Evolutionary conservation across 2,113 vertebrate genomes (phyloP), one percentile per base, ranked within the genome.

Genomic region (Brienomyrus brachyistius): DNA sequence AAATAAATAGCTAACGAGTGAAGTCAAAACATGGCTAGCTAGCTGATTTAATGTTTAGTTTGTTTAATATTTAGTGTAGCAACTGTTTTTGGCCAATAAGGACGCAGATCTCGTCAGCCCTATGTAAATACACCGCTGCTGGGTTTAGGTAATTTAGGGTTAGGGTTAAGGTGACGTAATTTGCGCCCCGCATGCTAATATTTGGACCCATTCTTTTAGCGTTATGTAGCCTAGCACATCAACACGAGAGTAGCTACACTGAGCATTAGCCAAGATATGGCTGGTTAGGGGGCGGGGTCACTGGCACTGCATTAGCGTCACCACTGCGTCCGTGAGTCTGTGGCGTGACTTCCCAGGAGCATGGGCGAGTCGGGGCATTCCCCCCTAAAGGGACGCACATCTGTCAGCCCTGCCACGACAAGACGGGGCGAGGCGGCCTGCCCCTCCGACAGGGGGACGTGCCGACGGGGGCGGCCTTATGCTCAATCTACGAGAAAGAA

Each of bases 341-440:
- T 23, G 43, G 31, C 5, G 13, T 52, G 85, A 31, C 5, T 86
- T 50, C 85, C 85, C 82, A 51, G 52, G 45, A 27, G 91, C 85
- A 87, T 96, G 45, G 43, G 91, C 82, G 88, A 96, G 96, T 97
- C 96, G 96, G 95, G 48, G 84, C 47, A 96, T 95, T 94, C 93
- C 95, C 96, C 95, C 96, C 94, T 95, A 94, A 92, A 92, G 92
- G 93, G 92, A 91, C 91, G 92, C 92, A 91, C 92, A 94, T 94
- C 96, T 93, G 95, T 96, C 95, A 94, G 95, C 92, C 96, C 95
- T 97, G 97, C 97, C 95, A 94, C 93, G 96, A 97, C 97, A 97
- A 96, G 97, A 95, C 7, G 8, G 52, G 86, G 52, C 86, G 5
- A 87, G 86, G 80, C 51, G 31, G 31, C 43, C 82, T 47, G 23